Base-by-base conservation (phyloP, 2,113 vertebrate species). In the Lagopus leucura region DNA sequence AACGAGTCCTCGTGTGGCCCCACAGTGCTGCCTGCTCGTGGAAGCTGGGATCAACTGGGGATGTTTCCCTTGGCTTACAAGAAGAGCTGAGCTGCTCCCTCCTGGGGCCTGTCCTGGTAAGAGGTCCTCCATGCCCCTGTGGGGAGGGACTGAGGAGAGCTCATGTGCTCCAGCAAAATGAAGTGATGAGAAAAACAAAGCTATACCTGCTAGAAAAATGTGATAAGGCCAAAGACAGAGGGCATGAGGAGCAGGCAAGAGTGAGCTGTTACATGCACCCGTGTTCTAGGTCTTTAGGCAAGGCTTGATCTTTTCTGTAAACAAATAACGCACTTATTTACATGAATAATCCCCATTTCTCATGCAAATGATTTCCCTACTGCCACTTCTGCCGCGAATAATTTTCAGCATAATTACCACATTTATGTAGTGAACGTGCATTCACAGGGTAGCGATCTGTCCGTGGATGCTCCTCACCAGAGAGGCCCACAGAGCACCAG, bases 331-430 rank as follows among this genome's bases (percentile, higher is more conserved):
- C 86, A 87, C 82, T 90, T 74, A 96, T 96, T 97, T 96, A 94
- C 95, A 96, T 96, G 91, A 96, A 96, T 94, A 96, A 95, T 96
- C 93, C 77, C 77, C 90, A 96, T 93, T 96, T 97, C 94, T 96
- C 92, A 97, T 96, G 96, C 94, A 96, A 97, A 97, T 97, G 22
- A 93, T 74, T 93, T 94, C 79, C 92, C 93, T 91, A 91, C 92
- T 95, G 96, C 87, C 91, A 77, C 80, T 95, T 96, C 94, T 95
- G 84, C 90, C 86, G 91, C 94, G 92, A 96, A 96, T 94, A 94
- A 96, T 96, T 94, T 94, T 94, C 91, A 82, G 89, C 86, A 66
- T 96, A 97, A 97, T 97, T 97, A 92, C 92, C 91, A 91, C 82
- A 82, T 93, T 94, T 96, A 96, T 96, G 96, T 96, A 93, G 91